A percentile compares a stretch with the other conserved stretches of the same genome.
Evolutionary conservation across 2,888 invertebrate genomes (phyloP).

Genomic region (Resseliella maxima): DNA sequence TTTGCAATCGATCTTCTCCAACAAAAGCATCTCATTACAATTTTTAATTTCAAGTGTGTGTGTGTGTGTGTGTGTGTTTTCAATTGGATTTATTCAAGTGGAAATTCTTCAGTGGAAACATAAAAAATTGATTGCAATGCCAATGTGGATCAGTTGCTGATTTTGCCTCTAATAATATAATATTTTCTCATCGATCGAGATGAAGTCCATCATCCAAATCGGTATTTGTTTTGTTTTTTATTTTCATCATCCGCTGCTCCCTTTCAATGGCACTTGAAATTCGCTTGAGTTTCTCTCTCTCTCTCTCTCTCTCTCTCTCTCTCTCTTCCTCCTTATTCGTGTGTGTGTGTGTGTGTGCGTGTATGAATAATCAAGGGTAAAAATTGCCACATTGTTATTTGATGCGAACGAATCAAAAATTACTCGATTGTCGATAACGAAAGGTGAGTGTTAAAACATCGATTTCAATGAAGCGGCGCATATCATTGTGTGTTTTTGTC

Average conservation of each 20-base stretch:
- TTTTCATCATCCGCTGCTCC: too few relatives aligned
- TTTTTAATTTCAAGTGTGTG: neutral
- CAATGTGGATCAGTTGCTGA: neutral
- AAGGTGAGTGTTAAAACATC: neutral
- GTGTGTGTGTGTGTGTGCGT: too few relatives aligned
- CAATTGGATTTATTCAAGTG: slow-evolving; percentile 13
- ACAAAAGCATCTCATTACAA: neutral
- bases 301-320: too few relatives aligned
- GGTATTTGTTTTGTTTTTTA: too few relatives aligned
- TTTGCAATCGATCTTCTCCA: neutral
- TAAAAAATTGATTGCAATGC: too few relatives aligned
- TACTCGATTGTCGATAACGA: neutral
- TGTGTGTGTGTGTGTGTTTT: neutral
- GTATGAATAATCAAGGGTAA: slow-evolving; percentile 15
- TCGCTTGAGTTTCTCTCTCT: too few relatives aligned
- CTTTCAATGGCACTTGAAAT: neutral
- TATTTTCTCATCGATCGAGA: neutral
- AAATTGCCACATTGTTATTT: neutral
- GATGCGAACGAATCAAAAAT: neutral
- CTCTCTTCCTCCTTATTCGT: too few relatives aligned
- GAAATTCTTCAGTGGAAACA: neutral
- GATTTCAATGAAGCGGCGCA: neutral
- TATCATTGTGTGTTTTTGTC: neutral
- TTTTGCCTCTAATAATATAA: too few relatives aligned
- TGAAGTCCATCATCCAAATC: neutral